phyloP scores from a whole-genome alignment of 2,797 vertebrate genomes.

The Capromys pilorides region DNA sequence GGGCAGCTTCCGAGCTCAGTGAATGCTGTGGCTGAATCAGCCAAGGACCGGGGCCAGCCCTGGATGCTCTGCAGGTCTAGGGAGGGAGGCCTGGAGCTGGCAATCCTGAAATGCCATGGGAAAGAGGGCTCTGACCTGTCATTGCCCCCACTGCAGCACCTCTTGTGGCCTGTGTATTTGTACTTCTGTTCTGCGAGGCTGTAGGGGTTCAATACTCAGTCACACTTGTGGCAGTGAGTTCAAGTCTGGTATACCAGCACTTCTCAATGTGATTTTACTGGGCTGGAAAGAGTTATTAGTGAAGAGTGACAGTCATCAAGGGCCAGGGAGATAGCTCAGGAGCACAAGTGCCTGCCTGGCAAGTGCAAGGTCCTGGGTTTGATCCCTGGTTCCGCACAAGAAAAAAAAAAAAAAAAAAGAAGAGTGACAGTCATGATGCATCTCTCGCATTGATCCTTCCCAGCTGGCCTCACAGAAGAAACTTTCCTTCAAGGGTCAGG shows the following conservation, averaged over 20 bases:
- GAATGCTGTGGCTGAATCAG: background rate
- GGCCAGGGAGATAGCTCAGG: no score
- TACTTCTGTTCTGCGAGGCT: background rate
- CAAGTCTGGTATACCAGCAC: background rate
- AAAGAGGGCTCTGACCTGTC: background rate
- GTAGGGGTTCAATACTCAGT: background rate
- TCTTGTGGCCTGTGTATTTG: background rate
- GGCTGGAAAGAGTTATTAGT: background rate
- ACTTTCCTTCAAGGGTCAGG: background rate
- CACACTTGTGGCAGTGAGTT: background rate
- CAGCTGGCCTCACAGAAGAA: background rate
- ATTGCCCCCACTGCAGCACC: background rate
- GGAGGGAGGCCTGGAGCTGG: background rate
- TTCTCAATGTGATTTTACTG: background rate
- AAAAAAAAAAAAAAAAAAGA: background rate
- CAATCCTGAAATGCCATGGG: background rate
- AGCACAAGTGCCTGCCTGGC: no score
- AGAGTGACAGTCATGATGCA: background rate
- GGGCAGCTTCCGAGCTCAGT: background rate
- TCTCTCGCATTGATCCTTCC: background rate
- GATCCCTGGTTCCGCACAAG: no score
- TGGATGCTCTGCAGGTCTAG: accelerated
- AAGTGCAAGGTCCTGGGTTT: no score
- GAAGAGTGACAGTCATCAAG: background rate
- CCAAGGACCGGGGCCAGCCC: background rate